Base-by-base conservation (phyloP, 2,113 vertebrate species). In the Peromyscus polionotus region DNA sequence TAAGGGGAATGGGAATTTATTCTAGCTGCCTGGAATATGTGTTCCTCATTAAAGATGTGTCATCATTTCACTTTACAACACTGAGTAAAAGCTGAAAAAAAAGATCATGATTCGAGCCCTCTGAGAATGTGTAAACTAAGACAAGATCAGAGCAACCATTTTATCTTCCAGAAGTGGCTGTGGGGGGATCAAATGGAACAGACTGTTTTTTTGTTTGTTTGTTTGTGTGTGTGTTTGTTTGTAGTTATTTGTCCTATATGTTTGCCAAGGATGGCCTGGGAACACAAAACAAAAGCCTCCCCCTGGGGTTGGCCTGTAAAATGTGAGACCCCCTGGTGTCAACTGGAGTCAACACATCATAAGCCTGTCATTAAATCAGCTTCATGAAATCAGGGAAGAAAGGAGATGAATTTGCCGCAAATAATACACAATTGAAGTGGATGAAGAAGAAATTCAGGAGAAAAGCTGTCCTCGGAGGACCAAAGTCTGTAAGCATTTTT, bases 401-500 rank as follows among this genome's bases (percentile, higher is more conserved):
- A 51, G 96, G 73, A 63, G 81, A 92, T 97, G 90, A 97, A 97
- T 97, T 88, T 73, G 90, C 0, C 92, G 95, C 42, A 36, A 67
- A 96, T n/a, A 91, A 91, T 11, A 88, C 39, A 94, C 90, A 97
- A 97, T 70, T 88, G 94, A 94, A 97, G 94, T 16, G 33, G 67
- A 95, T 90, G 94, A 97, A 61, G 45, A 83, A 92, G 16, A 98
- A 97, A 94, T 95, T 98, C 76, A 96, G 94, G 92, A 97, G 85
- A 97, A 95, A 98, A 88, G 70, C 75, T 98, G 94, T 97, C 97
- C 97, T 97, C 88, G 63, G 97, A 98, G 97, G 97, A 97, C 54
- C 19, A 20, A 97, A 97, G 11, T 51, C 57, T 75, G 63, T 79
- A 85, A 90, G 5, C 91, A 98, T 93, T 96, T 98, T 81, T 83